Percentiles rank a stretch among this genome's conserved stretches.
Conservation (phyloP, 2,113 vertebrate genomes). For the Catharus fuscescens region DNA sequence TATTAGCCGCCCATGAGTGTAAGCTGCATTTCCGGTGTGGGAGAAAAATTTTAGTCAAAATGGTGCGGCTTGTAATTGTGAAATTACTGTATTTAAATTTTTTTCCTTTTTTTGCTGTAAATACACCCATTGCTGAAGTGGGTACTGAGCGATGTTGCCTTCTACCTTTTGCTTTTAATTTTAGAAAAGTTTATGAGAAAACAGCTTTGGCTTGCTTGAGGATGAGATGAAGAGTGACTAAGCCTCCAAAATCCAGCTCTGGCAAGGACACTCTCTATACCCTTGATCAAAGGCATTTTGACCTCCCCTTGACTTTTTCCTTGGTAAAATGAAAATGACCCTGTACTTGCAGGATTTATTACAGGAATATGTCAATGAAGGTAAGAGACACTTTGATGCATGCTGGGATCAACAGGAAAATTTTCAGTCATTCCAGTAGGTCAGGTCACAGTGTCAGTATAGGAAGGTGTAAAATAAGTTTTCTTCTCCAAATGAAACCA, state of each 20-base stretch:
- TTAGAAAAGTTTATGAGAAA: not conserved
- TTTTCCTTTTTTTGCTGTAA: not conserved
- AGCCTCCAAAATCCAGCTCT: not conserved
- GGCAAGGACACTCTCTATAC: not conserved
- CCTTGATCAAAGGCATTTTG: not conserved
- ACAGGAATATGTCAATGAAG: not conserved
- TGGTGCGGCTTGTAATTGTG: too few relatives aligned
- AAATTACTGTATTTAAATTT: not conserved
- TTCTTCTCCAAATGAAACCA: fast-evolving
- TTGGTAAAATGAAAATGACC: not conserved
- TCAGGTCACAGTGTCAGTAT: not conserved
- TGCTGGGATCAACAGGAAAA: not conserved
- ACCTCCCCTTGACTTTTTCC: not conserved
- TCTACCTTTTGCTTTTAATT: not conserved
- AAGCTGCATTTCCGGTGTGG: too few relatives aligned
- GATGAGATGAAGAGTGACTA: not conserved
- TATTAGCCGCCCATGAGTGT: too few relatives aligned
- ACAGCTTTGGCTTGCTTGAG: not conserved
- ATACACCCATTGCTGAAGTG: not conserved
- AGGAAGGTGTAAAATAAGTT: not conserved
- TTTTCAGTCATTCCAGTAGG: not conserved
- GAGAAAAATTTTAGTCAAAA: too few relatives aligned
- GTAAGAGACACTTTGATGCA: not conserved
- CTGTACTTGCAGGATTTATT: not conserved
- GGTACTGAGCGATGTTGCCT: not conserved